Base-by-base conservation (phyloP, 2,113 vertebrate genomes). In the Gymnorhina tibicen region DNA sequence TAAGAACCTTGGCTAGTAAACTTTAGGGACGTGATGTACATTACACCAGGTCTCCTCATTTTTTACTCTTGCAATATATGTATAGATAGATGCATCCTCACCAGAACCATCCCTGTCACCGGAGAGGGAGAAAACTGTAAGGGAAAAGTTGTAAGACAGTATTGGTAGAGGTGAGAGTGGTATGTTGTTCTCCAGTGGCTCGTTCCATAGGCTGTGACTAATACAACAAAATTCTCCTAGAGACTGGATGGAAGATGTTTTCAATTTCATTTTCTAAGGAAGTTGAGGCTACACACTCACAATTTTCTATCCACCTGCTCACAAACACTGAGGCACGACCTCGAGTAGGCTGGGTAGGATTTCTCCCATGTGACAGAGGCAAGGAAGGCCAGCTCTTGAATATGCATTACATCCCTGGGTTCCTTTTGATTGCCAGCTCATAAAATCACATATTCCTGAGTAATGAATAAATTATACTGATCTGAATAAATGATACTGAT, bases 401-500 rank as follows among this genome's bases (percentile, higher is more conserved):
- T 76, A 75, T 72, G 22, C n/a, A 37, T 67, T 72, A 30, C 16
- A 30, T n/a, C 26, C 42, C 28, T 37, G 26, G 23, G 11, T 76
- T 88, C 28, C 35, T 68, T 56, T 46, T 49, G 70, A 58, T 59
- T 83, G 67, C 44, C 67, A 94, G 4, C 67, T 86, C 58, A 50
- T 72, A 75, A 90, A 88, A 75, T 62, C 52, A 32, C 30, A 5
- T 82, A 66, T 91, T 82, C 66, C 47, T 79, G 60, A 82, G 70
- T 88, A 82, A 67, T 75, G 39, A 76, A 83, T 95, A 83, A 88
- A 79, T 92, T 70, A 92, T n/a, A 59, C 55, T 74, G 21, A 81
- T 82, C 69, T 90, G 66, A 77, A 94, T 78, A 94, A 90, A 70
- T 78, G 5, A 68, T 55, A 76, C 23, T 55, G 58, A 63, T 95